Evolutionary conservation across 1,140 invertebrate species (phyloP).

Genomic region (Sweltsa coloradensis): DNA sequence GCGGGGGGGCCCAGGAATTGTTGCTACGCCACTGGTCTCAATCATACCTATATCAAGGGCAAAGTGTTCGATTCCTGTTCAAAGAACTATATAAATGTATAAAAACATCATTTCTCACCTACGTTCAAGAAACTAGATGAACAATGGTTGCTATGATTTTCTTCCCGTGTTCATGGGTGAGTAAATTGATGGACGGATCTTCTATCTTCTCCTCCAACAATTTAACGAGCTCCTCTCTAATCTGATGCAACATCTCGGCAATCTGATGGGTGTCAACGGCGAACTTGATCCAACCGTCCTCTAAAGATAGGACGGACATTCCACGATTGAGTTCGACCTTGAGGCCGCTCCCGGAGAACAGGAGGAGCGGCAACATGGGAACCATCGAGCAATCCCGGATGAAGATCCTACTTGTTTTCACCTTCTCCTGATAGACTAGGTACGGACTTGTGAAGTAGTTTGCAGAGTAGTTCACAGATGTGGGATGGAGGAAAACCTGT

Average conservation of each 20-base stretch:
- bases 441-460: constrained; percentile 59
- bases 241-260: constrained; percentile 62
- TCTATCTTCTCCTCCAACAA: constrained; percentile 69
- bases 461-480: constrained; percentile 57
- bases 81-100: background rate
- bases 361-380: constrained; percentile 58
- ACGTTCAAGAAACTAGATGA: constrained; percentile 37
- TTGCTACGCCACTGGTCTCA: too few species aligned
- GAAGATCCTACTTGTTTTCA: constrained; percentile 67
- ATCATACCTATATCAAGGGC: too few species aligned
- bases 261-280: constrained; percentile 61
- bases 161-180: constrained; percentile 60
- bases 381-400: constrained; percentile 72
- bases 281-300: constrained; percentile 76
- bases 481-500: constrained; percentile 56
- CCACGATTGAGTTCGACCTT: constrained; percentile 59
- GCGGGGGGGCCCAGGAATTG: too few species aligned
- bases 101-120: background rate
- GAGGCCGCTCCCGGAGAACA: constrained; percentile 63
- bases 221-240: constrained; percentile 57
- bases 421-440: constrained; percentile 71
- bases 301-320: constrained; percentile 59
- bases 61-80: background rate
- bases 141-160: constrained; percentile 70
- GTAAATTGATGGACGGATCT: constrained; percentile 61